Evolutionary conservation across 2,113 vertebrate genomes (phyloP).

Genomic region (Boulengeromyrus knoepffleri): DNA sequence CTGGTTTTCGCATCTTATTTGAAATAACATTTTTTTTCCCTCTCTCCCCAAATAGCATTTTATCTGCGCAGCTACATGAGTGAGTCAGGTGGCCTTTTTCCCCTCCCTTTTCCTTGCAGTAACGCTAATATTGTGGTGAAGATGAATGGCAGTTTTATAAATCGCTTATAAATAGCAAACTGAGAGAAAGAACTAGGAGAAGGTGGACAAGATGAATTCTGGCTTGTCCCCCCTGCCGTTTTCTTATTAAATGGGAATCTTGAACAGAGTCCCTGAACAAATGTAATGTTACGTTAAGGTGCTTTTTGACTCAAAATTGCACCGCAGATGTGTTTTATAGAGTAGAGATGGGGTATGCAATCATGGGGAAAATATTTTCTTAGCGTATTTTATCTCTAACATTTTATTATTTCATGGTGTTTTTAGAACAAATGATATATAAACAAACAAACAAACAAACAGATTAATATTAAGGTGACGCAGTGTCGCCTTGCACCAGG

Average conservation of each 20-base stretch:
- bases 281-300: not conserved
- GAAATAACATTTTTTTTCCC: not conserved
- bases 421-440: not conserved
- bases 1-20: not conserved
- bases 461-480: too few relatives aligned
- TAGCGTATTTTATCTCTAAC: not conserved
- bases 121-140: not conserved
- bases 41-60: not conserved
- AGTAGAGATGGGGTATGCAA: not conserved
- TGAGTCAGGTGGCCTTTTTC: not conserved
- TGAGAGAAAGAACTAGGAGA: not conserved
- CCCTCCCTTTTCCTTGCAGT: not conserved
- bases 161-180: not conserved
- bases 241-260: not conserved
- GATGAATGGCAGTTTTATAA: not conserved
- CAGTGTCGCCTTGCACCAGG: not conserved
- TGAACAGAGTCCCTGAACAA: not conserved
- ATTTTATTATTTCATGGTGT: not conserved
- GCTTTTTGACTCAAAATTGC: not conserved
- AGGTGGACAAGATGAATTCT: not conserved
- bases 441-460: not conserved
- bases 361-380: not conserved
- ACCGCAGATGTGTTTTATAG: not conserved
- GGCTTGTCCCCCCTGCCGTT: not conserved
- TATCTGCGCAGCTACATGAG: not conserved